Evolutionary conservation across 2,888 invertebrate species (phyloP).

Genomic region (Calameuta idolon): DNA sequence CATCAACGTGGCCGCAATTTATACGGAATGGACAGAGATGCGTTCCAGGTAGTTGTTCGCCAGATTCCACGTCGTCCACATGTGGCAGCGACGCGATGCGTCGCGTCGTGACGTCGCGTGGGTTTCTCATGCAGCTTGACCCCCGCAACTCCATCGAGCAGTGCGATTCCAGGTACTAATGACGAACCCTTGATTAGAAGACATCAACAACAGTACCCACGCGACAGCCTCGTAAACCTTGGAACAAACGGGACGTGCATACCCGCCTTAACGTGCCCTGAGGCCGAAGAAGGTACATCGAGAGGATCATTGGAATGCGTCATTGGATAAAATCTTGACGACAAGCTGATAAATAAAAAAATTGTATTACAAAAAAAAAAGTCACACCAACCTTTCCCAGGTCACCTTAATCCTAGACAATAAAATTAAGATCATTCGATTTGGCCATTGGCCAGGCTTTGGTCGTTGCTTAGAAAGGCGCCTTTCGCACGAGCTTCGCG

Average conservation of each 20-base stretch:
- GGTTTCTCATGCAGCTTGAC: conserved; percentile 10
- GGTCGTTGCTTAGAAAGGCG: not conserved
- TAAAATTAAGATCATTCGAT: not conserved
- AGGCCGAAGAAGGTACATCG: conserved; percentile 29
- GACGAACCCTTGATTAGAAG: conserved; percentile 14
- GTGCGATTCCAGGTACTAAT: conserved; percentile 6
- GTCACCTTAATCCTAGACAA: not conserved
- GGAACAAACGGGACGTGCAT: conserved; percentile 9
- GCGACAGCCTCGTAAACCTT: conserved; percentile 10
- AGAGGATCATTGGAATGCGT: conserved; percentile 6
- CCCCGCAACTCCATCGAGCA: not conserved
- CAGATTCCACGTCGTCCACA: not conserved
- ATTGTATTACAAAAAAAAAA: not conserved
- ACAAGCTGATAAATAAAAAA: not conserved
- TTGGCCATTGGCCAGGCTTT: not conserved
- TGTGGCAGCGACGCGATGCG: not conserved
- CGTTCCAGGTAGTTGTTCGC: not conserved
- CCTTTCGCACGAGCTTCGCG: not conserved
- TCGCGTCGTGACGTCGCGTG: not conserved
- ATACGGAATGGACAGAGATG: not conserved
- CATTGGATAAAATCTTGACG: not conserved
- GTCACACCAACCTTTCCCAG: not conserved
- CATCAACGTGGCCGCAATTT: not conserved
- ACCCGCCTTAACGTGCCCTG: not conserved
- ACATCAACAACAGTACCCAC: conserved; percentile 10